These are phyloP conservation scores for Archegozetes longisetosus DNA, from an alignment of 1,140 invertebrate species.

Conservation along the genomic window DNA sequence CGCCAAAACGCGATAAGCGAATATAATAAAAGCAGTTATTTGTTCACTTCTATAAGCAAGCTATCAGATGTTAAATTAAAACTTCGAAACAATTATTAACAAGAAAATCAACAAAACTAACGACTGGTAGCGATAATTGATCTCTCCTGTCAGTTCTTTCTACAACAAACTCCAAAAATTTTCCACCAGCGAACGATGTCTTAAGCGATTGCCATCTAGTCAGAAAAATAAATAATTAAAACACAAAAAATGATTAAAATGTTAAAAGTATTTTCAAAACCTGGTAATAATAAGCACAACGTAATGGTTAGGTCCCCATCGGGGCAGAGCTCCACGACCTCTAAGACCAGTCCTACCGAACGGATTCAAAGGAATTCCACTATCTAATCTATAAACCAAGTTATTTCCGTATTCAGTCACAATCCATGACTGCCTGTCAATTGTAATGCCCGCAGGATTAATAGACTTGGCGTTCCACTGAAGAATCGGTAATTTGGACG, in stretches of 20 bases:
- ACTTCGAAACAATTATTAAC: background rate
- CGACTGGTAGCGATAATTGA: slow-evolving; percentile 19
- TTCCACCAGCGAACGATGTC: background rate
- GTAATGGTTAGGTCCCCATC: slow-evolving; percentile 36
- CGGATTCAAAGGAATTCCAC: slow-evolving; percentile 28
- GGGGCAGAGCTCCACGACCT: slow-evolving; percentile 30
- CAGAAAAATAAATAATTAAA: no score
- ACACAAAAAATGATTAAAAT: no score
- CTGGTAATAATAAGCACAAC: slow-evolving; percentile 31
- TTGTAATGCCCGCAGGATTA: slow-evolving; percentile 23
- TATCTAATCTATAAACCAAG: slow-evolving; percentile 22
- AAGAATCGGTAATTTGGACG: slow-evolving; percentile 16
- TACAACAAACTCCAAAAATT: slow-evolving; percentile 21
- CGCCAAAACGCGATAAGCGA: no score
- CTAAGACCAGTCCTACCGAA: slow-evolving; percentile 33
- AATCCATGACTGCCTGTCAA: slow-evolving; percentile 24
- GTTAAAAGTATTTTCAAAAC: no score
- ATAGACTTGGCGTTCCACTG: slow-evolving; percentile 24
- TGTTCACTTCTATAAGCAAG: no score
- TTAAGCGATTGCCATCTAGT: slow-evolving; percentile 21
- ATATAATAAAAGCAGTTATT: no score
- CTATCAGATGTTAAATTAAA: background rate
- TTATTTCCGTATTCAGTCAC: slow-evolving; percentile 11
- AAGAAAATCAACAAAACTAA: slow-evolving; percentile 11
- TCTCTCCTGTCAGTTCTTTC: slow-evolving; percentile 14